These are phyloP conservation scores for Drosophila serrata DNA, from an alignment of 1,140 invertebrate genomes.

Conservation along the genomic window DNA sequence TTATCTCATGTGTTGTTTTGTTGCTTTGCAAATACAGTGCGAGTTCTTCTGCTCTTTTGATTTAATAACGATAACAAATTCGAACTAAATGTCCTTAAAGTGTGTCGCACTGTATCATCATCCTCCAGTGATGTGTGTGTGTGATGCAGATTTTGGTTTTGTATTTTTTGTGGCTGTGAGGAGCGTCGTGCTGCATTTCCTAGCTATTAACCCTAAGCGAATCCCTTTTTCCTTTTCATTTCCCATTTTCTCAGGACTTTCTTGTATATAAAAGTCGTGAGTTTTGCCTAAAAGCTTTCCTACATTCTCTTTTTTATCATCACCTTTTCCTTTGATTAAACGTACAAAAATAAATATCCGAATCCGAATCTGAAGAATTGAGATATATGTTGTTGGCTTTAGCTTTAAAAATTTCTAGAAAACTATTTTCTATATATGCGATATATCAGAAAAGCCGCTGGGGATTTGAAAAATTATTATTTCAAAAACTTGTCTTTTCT, in stretches of 20 bases:
- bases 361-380: slow-evolving; percentile 27
- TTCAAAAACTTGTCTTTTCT: background rate
- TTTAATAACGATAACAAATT: slow-evolving; percentile 25
- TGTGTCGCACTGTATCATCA: slow-evolving; percentile 19
- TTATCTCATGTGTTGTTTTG: slow-evolving; percentile 1
- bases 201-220: slow-evolving; percentile 38
- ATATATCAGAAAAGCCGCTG: background rate
- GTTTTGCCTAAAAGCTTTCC: slow-evolving; percentile 47
- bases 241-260: background rate
- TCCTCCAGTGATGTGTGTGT: slow-evolving; percentile 9
- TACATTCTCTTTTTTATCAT: background rate
- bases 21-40: slow-evolving; percentile 12
- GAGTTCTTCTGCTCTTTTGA: background rate
- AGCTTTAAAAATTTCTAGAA: slow-evolving; percentile 72
- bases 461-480: background rate
- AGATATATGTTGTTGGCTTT: slow-evolving; percentile 23
- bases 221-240: background rate
- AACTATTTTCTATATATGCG: slow-evolving; percentile 60
- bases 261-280: slow-evolving; percentile 29
- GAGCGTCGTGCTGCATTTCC: slow-evolving; percentile 29
- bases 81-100: slow-evolving; percentile 11
- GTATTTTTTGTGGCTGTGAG: slow-evolving; percentile 18
- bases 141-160: background rate
- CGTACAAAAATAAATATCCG: slow-evolving; percentile 68
- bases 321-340: slow-evolving; percentile 3